phyloP scores from a whole-genome alignment of 2,888 invertebrate genomes.

The Calliphora vomitoria region DNA sequence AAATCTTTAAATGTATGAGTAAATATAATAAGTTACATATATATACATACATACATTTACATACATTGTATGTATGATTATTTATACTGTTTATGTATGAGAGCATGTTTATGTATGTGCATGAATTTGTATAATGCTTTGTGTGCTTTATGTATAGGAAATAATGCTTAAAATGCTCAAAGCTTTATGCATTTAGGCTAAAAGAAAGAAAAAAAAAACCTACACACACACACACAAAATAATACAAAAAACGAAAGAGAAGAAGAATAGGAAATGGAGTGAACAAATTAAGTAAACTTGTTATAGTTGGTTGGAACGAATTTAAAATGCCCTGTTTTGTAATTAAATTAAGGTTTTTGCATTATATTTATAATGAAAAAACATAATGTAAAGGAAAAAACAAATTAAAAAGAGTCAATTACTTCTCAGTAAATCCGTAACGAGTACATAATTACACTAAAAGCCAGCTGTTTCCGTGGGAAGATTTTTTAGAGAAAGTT shows the following conservation, averaged over 20 bases:
- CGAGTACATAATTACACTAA: no score
- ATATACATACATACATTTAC: background rate
- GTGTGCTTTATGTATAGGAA: slow-evolving; percentile 54
- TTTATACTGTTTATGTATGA: background rate
- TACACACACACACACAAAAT: slow-evolving; percentile 18
- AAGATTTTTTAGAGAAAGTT: no score
- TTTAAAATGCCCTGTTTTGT: background rate
- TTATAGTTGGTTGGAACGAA: background rate
- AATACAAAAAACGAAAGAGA: slow-evolving; percentile 2
- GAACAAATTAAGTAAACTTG: slow-evolving; percentile 26
- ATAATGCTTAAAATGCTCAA: slow-evolving; percentile 52
- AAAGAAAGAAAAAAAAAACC: slow-evolving; percentile 14
- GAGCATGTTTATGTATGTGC: slow-evolving; percentile 22
- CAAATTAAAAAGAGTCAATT: no score
- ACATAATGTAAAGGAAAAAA: no score
- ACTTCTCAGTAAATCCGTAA: no score
- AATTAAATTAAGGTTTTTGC: background rate
- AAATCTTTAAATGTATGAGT: background rate
- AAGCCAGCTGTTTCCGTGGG: no score
- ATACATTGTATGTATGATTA: background rate
- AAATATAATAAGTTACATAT: slow-evolving; percentile 5
- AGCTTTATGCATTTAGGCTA: slow-evolving; percentile 61
- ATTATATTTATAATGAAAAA: background rate
- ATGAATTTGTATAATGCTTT: slow-evolving; percentile 27
- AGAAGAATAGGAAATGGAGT: slow-evolving; percentile 28